These are phyloP conservation scores for Casuarius casuarius DNA, from an alignment of 2,113 vertebrate species.

Conservation along the genomic window DNA sequence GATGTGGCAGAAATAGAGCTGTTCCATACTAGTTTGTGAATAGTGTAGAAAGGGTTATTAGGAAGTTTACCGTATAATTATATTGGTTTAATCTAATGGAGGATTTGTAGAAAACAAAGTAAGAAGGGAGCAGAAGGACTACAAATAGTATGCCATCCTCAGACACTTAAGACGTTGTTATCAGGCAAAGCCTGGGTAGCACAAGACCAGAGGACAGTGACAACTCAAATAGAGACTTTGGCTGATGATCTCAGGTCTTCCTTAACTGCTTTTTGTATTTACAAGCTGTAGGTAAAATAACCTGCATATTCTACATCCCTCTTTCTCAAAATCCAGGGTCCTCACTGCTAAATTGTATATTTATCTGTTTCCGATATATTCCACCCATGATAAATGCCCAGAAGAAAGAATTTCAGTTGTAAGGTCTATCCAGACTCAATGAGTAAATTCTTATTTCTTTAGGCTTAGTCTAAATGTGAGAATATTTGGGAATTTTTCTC, in stretches of 20 bases:
- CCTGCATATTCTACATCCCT: rapidly evolving
- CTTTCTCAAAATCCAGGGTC: not conserved
- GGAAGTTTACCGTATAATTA: not conserved
- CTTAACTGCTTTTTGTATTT: not conserved
- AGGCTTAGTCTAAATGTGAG: not conserved
- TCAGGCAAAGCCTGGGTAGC: not conserved
- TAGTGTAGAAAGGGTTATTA: not conserved
- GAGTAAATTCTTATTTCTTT: not conserved
- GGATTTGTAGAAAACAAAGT: not conserved
- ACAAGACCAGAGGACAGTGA: not conserved
- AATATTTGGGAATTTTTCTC: not conserved
- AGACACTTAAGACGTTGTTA: not conserved
- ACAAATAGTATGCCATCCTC: not conserved
- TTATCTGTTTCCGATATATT: not conserved
- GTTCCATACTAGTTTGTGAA: not conserved
- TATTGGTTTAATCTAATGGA: not conserved
- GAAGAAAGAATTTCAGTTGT: not conserved
- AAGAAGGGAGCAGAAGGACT: not conserved
- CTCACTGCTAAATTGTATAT: not conserved
- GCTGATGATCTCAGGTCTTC: not conserved
- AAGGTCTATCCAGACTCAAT: not conserved
- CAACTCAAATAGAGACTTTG: not conserved
- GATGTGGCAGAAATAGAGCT: not conserved
- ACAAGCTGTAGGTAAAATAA: not conserved
- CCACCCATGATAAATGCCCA: not conserved